These are phyloP conservation scores for Zapornia atra DNA, from an alignment of 2,113 vertebrate species.

Conservation along the genomic window DNA sequence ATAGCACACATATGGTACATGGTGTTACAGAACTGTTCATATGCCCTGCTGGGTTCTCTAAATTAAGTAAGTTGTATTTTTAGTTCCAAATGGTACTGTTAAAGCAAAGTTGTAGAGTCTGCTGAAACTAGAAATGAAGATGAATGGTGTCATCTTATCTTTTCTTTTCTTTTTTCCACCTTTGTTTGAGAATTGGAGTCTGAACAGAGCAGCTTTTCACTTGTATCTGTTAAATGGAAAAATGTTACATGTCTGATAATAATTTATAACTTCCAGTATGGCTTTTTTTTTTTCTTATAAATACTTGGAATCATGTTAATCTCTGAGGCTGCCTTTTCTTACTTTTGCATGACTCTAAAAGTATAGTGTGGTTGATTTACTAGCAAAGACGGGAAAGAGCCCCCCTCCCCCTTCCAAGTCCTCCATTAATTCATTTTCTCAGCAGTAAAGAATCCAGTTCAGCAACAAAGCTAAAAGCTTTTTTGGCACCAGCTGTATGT, in stretches of 20 bases:
- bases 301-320: slow-evolving; percentile 78
- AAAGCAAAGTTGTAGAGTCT: slow-evolving; percentile 25
- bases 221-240: slow-evolving; percentile 59
- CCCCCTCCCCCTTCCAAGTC: slow-evolving; percentile 72
- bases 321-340: slow-evolving; percentile 64
- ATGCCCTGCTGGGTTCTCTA: neutral
- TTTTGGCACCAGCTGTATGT: slow-evolving; percentile 83
- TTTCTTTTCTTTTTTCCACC: slow-evolving; percentile 18
- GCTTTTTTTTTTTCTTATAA: slow-evolving; percentile 74
- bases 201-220: slow-evolving; percentile 55
- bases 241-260: slow-evolving; percentile 66
- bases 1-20: neutral
- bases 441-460: slow-evolving; percentile 85
- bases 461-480: slow-evolving; percentile 89
- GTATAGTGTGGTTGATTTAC: slow-evolving; percentile 81
- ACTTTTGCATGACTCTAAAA: slow-evolving; percentile 75
- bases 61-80: neutral
- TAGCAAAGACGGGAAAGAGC: slow-evolving; percentile 74
- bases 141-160: slow-evolving; percentile 28
- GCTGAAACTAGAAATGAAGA: slow-evolving; percentile 14
- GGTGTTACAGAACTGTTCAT: neutral
- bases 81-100: slow-evolving; percentile 5
- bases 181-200: slow-evolving; percentile 43
- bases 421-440: slow-evolving; percentile 87
- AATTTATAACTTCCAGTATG: slow-evolving; percentile 76